Evolutionary conservation across 2,888 invertebrate species (phyloP).

Genomic region (Xestia ashworthii): DNA sequence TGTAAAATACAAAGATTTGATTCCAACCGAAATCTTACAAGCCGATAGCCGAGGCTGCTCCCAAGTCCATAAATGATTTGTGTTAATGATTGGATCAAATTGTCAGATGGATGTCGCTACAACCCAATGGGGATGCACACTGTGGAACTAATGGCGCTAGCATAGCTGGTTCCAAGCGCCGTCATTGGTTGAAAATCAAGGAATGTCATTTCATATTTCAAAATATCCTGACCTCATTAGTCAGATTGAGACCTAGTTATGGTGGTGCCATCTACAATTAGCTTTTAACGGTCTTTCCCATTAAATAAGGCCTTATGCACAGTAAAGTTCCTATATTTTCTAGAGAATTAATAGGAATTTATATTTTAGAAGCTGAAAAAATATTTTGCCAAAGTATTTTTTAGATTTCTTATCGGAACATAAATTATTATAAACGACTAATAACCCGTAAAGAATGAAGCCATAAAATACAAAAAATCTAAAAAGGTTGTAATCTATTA

Average conservation of each 20-base stretch:
- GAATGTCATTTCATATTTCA: too few relatives aligned
- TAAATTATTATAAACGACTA: constrained; percentile 45
- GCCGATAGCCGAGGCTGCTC: not conserved
- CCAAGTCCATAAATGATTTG: not conserved
- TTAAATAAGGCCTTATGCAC: not conserved
- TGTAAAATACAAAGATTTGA: not conserved
- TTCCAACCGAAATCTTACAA: not conserved
- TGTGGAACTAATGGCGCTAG: too few relatives aligned
- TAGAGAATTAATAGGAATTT: not conserved
- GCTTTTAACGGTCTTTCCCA: too few relatives aligned
- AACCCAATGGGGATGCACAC: too few relatives aligned
- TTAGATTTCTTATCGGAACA: constrained; percentile 28
- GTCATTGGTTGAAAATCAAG: too few relatives aligned
- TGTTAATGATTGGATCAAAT: not conserved
- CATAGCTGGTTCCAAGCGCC: too few relatives aligned
- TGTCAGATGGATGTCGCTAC: not conserved
- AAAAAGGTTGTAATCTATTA: constrained; percentile 80
- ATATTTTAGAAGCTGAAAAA: not conserved
- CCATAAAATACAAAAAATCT: constrained; percentile 72
- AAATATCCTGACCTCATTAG: too few relatives aligned
- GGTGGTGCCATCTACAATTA: too few relatives aligned
- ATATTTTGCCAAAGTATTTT: not conserved
- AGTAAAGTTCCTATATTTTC: not conserved
- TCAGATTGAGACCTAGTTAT: too few relatives aligned
- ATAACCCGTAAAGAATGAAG: constrained; percentile 70